Base-by-base conservation (phyloP, 2,797 vertebrate genomes). In the Parauchenoglanis ngamensis region DNA sequence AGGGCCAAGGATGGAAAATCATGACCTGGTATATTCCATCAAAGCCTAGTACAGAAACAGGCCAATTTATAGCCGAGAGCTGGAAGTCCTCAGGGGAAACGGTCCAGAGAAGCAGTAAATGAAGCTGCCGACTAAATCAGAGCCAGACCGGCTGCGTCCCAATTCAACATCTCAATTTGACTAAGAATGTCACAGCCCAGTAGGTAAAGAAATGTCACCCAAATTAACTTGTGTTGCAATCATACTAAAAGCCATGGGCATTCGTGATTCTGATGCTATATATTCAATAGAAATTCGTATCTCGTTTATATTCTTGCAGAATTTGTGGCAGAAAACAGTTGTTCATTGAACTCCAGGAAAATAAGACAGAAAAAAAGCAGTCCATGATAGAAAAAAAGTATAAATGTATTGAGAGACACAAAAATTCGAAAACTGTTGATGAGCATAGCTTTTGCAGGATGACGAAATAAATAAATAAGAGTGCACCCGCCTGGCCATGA, bases 401-500 rank as follows among this genome's bases (percentile, higher is more conserved):
- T 80, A 87, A 79, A 87, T 77, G 59, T 83, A 52, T 73, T 35
- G 25, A 70, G 17, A 57, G 63, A 75, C 63, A 17, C 85, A 57
- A 54, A 83, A 59, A 46, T 10, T 10, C 3, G 17, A 23, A 82
- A 73, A 85, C 35, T 44, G 91, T 91, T 93, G 89, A 90, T 92
- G 90, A 93, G 91, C 91, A 93, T 85, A 23, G 89, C 89, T 91
- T 89, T 91, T 95, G 93, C 92, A 91, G 93, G 92, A 93, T 94
- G 94, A 95, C 92, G 94, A 96, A 96, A 96, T 95, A 92, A 91
- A 91, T 91, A 92, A 92, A 88, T 94, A 95, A 94, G 92, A 92
- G 92, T 93, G 90, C 89, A 89, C 89, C 94, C 95, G 94, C 94
- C 95, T 95, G 95, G 94, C 94, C 94, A 96, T 96, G 95, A 96